phyloP scores from a whole-genome alignment of 2,113 vertebrate species.

The Elachura formosa region DNA sequence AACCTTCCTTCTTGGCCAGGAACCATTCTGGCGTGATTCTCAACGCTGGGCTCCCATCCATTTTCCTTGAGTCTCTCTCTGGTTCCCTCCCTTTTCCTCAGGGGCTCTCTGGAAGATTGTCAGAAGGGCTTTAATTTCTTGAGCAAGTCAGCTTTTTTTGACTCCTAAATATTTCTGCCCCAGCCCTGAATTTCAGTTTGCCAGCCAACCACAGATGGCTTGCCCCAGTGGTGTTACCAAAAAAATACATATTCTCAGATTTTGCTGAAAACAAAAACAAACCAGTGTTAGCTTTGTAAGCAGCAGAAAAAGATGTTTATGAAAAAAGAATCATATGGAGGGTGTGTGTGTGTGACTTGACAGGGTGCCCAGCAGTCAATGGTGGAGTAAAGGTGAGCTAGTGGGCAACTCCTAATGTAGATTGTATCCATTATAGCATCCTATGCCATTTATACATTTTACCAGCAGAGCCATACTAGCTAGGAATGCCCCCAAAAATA shows the following conservation, averaged over 20 bases:
- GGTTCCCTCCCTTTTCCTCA: conserved; percentile 62
- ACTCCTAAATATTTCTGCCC: conserved; percentile 43
- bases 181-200: conserved; percentile 39
- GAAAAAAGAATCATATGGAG: neutral
- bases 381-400: neutral
- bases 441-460: neutral
- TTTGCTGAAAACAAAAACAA: conserved; percentile 51
- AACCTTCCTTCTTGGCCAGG: conserved; percentile 63
- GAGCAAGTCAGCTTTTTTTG: conserved; percentile 67
- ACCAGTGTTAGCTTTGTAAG: conserved; percentile 7
- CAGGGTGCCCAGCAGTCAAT: neutral
- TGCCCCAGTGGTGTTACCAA: neutral
- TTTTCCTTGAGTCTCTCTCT: conserved; percentile 57
- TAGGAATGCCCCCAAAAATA: neutral
- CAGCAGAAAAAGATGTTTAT: neutral
- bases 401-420: neutral
- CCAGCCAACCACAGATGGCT: conserved; percentile 38
- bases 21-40: conserved; percentile 59
- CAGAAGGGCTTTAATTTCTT: conserved; percentile 71
- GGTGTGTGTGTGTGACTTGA: neutral
- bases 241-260: conserved; percentile 14
- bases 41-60: conserved; percentile 62
- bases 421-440: neutral
- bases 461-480: neutral
- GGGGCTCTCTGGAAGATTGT: conserved; percentile 62